phyloP scores from a whole-genome alignment of 1,140 invertebrate genomes.

The Pentalonia nigronervosa region DNA sequence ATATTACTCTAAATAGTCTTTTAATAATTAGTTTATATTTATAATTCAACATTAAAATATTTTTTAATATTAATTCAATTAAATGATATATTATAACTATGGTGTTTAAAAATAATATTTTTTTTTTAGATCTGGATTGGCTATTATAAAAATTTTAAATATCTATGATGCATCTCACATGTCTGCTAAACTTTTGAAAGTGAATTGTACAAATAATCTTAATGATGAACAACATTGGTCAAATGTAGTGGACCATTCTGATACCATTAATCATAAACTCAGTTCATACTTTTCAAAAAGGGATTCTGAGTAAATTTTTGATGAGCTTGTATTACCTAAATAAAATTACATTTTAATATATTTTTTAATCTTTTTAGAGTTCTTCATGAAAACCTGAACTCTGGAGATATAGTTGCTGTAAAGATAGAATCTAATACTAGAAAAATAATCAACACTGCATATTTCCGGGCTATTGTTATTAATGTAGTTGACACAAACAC shows the following conservation, averaged over 20 bases:
- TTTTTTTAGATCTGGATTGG: conserved; percentile 41
- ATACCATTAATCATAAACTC: background rate
- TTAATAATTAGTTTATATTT: background rate
- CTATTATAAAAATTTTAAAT: conserved; percentile 38
- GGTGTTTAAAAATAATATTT: background rate
- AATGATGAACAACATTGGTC: conserved; percentile 2
- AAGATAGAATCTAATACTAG: background rate
- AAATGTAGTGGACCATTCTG: background rate
- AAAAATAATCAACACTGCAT: background rate
- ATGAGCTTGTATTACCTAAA: background rate
- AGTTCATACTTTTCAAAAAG: background rate
- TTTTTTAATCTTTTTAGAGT: background rate
- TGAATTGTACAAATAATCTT: conserved; percentile 24
- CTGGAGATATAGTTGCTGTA: conserved; percentile 1
- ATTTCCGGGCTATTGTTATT: conserved; percentile 15
- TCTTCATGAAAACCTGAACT: background rate
- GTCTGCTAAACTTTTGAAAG: conserved; percentile 48
- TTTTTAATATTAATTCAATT: background rate
- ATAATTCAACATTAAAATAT: too few relatives aligned
- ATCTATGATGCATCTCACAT: conserved; percentile 46
- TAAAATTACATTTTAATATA: background rate
- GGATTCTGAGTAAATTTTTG: background rate
- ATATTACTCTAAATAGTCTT: background rate
- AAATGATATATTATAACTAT: background rate
- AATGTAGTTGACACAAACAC: background rate